Percentiles rank a stretch among this genome's conserved stretches.
These are phyloP conservation scores for Urocynchramus pylzowi DNA, from an alignment of 2,113 vertebrate species.

Conservation along the genomic window DNA sequence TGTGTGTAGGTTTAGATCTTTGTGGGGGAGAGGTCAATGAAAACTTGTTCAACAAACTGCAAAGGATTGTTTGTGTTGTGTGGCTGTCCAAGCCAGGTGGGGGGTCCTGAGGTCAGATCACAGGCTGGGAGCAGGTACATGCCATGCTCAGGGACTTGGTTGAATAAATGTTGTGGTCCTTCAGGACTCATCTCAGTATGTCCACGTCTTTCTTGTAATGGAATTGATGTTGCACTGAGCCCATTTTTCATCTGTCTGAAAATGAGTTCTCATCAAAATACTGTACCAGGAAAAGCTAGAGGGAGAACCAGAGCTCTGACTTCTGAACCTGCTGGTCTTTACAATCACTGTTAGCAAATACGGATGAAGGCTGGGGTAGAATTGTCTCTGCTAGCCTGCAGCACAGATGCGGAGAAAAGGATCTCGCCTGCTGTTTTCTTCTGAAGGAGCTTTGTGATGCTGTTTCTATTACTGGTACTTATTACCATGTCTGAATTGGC, in stretches of 20 bases:
- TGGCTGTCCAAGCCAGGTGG: neutral
- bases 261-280: neutral
- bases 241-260: neutral
- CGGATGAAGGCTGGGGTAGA: neutral
- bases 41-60: neutral
- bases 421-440: neutral
- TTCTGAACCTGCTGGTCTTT: neutral
- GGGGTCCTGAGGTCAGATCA: neutral
- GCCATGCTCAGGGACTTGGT: neutral
- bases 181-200: neutral
- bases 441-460: neutral
- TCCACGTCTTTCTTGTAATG: neutral
- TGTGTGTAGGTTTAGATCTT: neutral
- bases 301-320: neutral
- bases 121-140: neutral
- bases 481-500: neutral
- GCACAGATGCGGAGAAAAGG: neutral
- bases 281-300: neutral
- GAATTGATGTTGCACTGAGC: neutral
- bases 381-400: neutral
- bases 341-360: neutral
- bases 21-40: neutral
- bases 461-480: neutral
- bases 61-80: neutral
- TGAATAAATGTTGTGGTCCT: neutral